Evolutionary conservation across 2,113 vertebrate species (phyloP).

Genomic region (Rhizomys pruinosus): DNA sequence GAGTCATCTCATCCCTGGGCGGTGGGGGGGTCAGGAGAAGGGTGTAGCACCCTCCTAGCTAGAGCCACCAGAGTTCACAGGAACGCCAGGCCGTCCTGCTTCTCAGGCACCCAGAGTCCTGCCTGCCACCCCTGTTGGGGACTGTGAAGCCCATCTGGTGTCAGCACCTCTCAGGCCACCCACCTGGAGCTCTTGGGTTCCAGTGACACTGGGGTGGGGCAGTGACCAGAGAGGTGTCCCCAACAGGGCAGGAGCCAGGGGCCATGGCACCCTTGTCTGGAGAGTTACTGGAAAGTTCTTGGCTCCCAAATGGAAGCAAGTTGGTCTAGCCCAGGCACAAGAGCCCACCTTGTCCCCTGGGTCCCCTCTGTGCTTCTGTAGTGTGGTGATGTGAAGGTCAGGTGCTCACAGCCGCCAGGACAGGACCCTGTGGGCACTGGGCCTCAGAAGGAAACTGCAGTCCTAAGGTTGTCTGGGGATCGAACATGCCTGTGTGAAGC

Average conservation of each 20-base stretch:
- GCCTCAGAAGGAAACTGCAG: neutral
- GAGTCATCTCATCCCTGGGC: neutral
- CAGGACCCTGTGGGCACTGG: neutral
- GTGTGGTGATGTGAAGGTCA: neutral
- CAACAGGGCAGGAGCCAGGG: neutral
- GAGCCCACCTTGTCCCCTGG: accelerated
- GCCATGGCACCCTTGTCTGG: neutral
- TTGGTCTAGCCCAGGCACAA: neutral
- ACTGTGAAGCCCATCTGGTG: neutral
- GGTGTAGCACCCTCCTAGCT: neutral
- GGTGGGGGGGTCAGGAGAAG: too few relatives aligned
- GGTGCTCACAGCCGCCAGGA: neutral
- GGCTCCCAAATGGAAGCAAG: too few relatives aligned
- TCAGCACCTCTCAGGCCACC: neutral
- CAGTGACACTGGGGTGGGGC: neutral
- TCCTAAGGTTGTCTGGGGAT: neutral
- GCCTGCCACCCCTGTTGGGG: too few relatives aligned
- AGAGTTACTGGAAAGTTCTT: neutral
- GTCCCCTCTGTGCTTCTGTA: neutral
- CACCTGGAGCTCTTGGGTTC: neutral
- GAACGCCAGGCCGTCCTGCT: neutral
- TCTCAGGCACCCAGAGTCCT: neutral
- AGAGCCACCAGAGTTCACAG: neutral
- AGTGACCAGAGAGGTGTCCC: too few relatives aligned
- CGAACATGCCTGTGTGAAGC: neutral